phyloP scores from a whole-genome alignment of 2,797 vertebrate genomes.

The Etheostoma nigrum region DNA sequence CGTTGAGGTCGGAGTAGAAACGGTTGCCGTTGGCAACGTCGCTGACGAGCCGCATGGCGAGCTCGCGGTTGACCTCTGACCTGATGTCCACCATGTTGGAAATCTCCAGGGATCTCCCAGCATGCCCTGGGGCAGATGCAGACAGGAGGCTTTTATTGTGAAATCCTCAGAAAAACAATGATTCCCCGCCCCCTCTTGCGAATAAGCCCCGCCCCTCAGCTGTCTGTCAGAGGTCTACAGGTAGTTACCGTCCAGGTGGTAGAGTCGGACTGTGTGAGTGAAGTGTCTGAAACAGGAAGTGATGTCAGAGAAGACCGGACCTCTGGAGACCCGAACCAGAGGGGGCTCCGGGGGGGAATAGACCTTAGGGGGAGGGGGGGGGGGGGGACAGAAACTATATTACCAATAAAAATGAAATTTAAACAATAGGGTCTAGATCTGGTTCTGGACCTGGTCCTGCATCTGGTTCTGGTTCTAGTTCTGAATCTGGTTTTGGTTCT shows the following conservation, averaged over 20 bases:
- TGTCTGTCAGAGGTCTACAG: too few relatives aligned
- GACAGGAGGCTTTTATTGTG: neutral
- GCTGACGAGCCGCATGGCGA: slow-evolving; percentile 91
- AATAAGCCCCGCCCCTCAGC: too few relatives aligned
- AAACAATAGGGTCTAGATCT: neutral
- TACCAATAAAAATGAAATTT: too few relatives aligned
- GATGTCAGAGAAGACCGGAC: slow-evolving; percentile 91
- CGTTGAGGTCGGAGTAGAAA: slow-evolving; percentile 93
- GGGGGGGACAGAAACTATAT: neutral
- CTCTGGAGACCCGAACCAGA: slow-evolving; percentile 86
- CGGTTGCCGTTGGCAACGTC: slow-evolving; percentile 87
- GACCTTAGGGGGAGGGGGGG: slow-evolving; percentile 71
- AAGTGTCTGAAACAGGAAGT: slow-evolving; percentile 88
- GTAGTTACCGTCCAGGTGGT: slow-evolving; percentile 86
- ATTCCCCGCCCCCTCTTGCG: too few relatives aligned
- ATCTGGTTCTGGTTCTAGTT: neutral
- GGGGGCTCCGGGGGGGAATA: slow-evolving; percentile 85
- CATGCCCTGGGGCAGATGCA: slow-evolving; percentile 83
- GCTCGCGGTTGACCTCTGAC: slow-evolving; percentile 91
- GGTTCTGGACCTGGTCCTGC: slow-evolving; percentile 80
- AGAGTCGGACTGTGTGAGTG: slow-evolving; percentile 88
- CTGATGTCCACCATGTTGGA: slow-evolving; percentile 93
- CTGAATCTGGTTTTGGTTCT: neutral
- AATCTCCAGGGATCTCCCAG: slow-evolving; percentile 90
- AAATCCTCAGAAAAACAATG: neutral